A percentile compares a stretch with the other conserved stretches of the same genome.
These are phyloP conservation scores for Julus scandinavius DNA, from an alignment of 2,888 invertebrate species.

Conservation along the genomic window DNA sequence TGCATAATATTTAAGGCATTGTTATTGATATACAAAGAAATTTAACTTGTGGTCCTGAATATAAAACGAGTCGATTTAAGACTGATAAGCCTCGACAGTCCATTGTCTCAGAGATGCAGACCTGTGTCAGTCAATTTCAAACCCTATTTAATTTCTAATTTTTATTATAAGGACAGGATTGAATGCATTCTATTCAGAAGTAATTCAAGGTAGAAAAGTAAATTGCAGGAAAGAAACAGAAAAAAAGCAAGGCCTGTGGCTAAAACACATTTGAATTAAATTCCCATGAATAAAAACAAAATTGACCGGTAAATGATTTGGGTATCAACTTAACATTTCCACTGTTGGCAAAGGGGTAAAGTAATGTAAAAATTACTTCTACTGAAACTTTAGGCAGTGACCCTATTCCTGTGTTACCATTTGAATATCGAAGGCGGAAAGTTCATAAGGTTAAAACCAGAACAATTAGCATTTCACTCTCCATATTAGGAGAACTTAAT, in stretches of 20 bases:
- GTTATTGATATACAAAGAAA: neutral
- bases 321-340: neutral
- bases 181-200: neutral
- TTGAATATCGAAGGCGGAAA: constrained; percentile 13
- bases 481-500: neutral
- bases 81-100: neutral
- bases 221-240: neutral
- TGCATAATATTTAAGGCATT: neutral
- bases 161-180: neutral
- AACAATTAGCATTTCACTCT: constrained; percentile 29
- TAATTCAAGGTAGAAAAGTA: neutral
- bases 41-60: neutral
- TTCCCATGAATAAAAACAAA: constrained; percentile 12
- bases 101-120: too few species aligned
- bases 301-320: neutral
- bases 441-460: constrained; percentile 24
- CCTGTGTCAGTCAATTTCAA: too few species aligned
- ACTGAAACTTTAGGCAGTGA: neutral
- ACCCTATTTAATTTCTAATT: too few species aligned
- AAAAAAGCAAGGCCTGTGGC: neutral
- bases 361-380: neutral
- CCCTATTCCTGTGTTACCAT: neutral
- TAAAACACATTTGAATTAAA: constrained; percentile 26
- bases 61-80: neutral
- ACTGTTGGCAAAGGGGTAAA: neutral